These are phyloP conservation scores for Aurelia sp. DNA, from an alignment of 30 jellyfish, hydroid and myxozoan species.

Conservation along the genomic window DNA sequence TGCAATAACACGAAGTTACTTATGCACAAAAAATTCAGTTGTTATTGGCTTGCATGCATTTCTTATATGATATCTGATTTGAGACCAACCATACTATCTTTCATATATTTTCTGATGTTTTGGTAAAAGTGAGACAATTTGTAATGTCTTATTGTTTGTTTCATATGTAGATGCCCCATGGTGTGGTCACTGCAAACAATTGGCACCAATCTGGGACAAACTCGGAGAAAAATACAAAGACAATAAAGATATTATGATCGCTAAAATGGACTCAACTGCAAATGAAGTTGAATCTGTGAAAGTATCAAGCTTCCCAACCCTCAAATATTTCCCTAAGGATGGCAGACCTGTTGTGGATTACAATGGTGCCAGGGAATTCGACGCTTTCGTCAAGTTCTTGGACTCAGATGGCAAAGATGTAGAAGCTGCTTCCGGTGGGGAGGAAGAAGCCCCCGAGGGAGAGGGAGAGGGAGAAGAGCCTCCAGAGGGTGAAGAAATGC, in stretches of 20 bases:
- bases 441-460: constrained; percentile 71
- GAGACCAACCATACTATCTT: too few species aligned
- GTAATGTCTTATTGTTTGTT: too few species aligned
- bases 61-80: too few species aligned
- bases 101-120: too few species aligned
- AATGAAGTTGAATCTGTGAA: constrained; percentile 98
- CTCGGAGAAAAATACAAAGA: constrained; percentile 96
- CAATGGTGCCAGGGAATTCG: constrained; percentile 98
- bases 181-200: constrained; percentile 99
- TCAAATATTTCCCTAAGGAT: constrained; percentile 91
- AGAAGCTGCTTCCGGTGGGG: constrained; percentile 56
- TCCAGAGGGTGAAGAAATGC: constrained; percentile 68
- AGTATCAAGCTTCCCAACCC: constrained; percentile 97
- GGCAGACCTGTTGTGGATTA: constrained; percentile 91
- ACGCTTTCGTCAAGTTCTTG: constrained; percentile 88
- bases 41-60: too few species aligned
- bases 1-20: too few species aligned
- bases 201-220: constrained; percentile 99
- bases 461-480: constrained; percentile 75
- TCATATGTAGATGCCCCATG: constrained; percentile 95
- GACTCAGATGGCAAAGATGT: constrained; percentile 96
- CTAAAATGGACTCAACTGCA: constrained; percentile 98
- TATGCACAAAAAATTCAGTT: too few species aligned
- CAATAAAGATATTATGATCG: constrained; percentile 84
- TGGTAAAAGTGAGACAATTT: too few species aligned